These are phyloP conservation scores for Synergus itoensis DNA, from an alignment of 2,888 invertebrate genomes.

Conservation along the genomic window DNA sequence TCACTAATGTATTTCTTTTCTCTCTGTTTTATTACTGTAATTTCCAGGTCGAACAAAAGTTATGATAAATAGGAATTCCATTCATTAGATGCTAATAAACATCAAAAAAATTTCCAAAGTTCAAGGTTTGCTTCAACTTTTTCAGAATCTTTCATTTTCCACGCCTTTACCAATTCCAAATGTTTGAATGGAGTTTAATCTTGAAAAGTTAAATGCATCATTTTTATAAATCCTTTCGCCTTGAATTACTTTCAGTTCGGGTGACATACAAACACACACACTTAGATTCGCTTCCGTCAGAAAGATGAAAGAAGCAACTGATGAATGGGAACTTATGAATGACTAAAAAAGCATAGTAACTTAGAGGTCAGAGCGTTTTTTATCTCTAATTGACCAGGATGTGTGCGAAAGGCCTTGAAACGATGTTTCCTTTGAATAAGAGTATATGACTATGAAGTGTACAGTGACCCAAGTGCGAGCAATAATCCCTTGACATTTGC, in stretches of 20 bases:
- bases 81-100: neutral
- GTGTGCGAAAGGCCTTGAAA: constrained; percentile 18
- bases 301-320: constrained; percentile 33
- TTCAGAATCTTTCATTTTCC: neutral
- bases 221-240: constrained; percentile 10
- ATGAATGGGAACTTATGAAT: constrained; percentile 41
- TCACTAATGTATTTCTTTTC: neutral
- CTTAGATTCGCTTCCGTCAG: constrained; percentile 13
- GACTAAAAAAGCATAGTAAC: constrained; percentile 25
- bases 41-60: neutral
- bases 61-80: neutral
- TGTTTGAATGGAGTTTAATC: neutral
- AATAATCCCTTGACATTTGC: constrained; percentile 17
- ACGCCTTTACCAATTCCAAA: neutral
- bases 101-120: neutral
- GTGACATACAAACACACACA: neutral
- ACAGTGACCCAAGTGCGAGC: constrained; percentile 16
- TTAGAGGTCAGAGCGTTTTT: constrained; percentile 22
- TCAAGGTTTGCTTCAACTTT: neutral
- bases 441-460: constrained; percentile 26
- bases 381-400: constrained; percentile 24
- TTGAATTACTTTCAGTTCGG: constrained; percentile 7
- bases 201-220: neutral
- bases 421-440: constrained; percentile 25
- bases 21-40: neutral